Evolutionary conservation across 2,113 vertebrate genomes (phyloP).

Genomic region (Tapirus terrestris): DNA sequence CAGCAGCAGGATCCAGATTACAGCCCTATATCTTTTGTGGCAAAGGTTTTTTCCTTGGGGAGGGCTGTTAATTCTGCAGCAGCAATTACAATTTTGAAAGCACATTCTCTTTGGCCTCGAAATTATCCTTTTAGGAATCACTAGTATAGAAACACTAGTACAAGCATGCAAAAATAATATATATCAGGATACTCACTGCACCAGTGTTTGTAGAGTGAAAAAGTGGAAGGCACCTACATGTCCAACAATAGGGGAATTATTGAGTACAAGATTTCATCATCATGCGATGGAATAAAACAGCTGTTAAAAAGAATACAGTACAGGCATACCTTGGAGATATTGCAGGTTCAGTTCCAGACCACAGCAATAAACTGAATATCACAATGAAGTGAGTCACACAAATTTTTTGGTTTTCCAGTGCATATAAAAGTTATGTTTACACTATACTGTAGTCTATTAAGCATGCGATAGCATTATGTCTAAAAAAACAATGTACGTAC

Average conservation of each 20-base stretch:
- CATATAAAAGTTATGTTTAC: too few relatives aligned
- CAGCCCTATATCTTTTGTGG: not conserved
- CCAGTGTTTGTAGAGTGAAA: not conserved
- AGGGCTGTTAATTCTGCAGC: not conserved
- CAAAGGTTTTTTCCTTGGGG: not conserved
- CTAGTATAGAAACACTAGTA: not conserved
- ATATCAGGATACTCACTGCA: not conserved
- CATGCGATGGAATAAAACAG: not conserved
- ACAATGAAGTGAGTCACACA: too few relatives aligned
- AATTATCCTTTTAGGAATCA: not conserved
- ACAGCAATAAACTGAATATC: too few relatives aligned
- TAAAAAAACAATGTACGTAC: too few relatives aligned
- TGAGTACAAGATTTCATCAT: not conserved
- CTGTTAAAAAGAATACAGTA: not conserved
- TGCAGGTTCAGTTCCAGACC: too few relatives aligned
- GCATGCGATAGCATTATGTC: too few relatives aligned
- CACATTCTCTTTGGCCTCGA: not conserved
- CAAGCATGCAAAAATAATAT: not conserved
- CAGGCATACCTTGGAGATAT: too few relatives aligned
- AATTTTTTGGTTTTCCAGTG: too few relatives aligned
- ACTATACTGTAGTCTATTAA: too few relatives aligned
- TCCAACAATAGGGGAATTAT: not conserved
- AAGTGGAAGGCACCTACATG: not conserved
- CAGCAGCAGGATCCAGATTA: not conserved
- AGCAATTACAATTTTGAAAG: conserved; percentile 9